Evolutionary conservation across 2,888 invertebrate species (phyloP).

Genomic region (Thereva nobilitata): DNA sequence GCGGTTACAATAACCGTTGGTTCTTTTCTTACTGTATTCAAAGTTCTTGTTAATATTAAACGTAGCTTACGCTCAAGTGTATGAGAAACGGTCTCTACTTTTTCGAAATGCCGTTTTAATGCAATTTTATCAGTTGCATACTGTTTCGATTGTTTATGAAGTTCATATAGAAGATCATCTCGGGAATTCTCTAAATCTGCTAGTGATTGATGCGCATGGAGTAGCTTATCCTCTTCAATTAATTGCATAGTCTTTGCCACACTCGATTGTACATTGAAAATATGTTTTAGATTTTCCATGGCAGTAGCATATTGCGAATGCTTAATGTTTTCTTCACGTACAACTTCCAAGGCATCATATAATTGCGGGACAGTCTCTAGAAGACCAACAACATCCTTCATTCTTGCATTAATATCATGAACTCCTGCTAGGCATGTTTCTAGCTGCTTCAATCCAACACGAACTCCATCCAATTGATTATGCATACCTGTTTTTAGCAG

Average conservation of each 20-base stretch:
- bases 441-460: slow-evolving; percentile 88
- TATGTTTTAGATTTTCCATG: slow-evolving; percentile 96
- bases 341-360: slow-evolving; percentile 78
- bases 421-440: slow-evolving; percentile 86
- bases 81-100: slow-evolving; percentile 88
- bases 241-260: slow-evolving; percentile 91
- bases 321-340: slow-evolving; percentile 89
- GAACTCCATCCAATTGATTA: slow-evolving; percentile 95
- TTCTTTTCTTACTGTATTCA: slow-evolving; percentile 93
- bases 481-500: slow-evolving; percentile 95
- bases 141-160: slow-evolving; percentile 91
- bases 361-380: slow-evolving; percentile 79
- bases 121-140: slow-evolving; percentile 88
- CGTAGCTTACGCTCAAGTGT: slow-evolving; percentile 89
- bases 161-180: slow-evolving; percentile 91
- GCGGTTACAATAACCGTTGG: slow-evolving; percentile 96
- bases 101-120: slow-evolving; percentile 93
- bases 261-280: slow-evolving; percentile 96
- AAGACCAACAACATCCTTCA: slow-evolving; percentile 75
- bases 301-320: slow-evolving; percentile 98
- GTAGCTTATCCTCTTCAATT: slow-evolving; percentile 91
- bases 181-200: slow-evolving; percentile 95
- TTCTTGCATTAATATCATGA: slow-evolving; percentile 70
- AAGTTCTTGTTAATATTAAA: slow-evolving; percentile 83
- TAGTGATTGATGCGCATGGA: slow-evolving; percentile 92